Evolutionary conservation across 2,113 vertebrate species (phyloP).

Genomic region (Chrysochloris asiatica): DNA sequence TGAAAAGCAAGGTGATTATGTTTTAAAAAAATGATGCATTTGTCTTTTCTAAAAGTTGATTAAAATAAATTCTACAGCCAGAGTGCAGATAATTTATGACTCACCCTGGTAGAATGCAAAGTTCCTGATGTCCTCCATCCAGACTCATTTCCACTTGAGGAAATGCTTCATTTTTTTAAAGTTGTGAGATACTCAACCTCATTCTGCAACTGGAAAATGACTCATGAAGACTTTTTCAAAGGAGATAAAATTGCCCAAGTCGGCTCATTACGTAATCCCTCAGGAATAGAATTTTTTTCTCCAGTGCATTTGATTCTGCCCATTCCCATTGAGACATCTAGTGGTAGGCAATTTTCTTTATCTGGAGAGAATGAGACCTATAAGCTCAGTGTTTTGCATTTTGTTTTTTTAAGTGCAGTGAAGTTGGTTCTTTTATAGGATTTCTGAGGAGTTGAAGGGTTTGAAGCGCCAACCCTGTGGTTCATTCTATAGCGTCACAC

Average conservation of each 20-base stretch:
- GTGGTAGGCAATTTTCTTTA: background rate
- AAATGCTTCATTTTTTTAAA: background rate
- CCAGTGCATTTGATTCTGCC: background rate
- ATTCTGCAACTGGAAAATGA: slow-evolving; percentile 25
- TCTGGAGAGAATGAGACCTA: background rate
- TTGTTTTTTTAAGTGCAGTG: too few species aligned
- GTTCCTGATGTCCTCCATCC: background rate
- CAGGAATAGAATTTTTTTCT: background rate
- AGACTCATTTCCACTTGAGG: background rate
- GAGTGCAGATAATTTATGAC: too few species aligned
- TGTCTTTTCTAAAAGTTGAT: too few species aligned
- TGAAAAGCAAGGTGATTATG: too few species aligned
- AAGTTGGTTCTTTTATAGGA: too few species aligned
- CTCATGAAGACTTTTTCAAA: background rate
- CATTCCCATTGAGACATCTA: slow-evolving; percentile 4
- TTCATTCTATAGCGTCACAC: too few species aligned
- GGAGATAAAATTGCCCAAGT: background rate
- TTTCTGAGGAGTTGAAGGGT: too few species aligned
- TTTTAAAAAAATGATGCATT: too few species aligned
- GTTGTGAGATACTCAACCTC: background rate
- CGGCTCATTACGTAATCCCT: background rate
- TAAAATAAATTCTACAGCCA: too few species aligned
- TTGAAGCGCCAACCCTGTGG: too few species aligned
- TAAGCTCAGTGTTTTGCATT: background rate
- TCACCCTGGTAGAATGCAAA: background rate